Evolutionary conservation across 1,140 invertebrate genomes (phyloP).

Genomic region (Dinoponera quadriceps): DNA sequence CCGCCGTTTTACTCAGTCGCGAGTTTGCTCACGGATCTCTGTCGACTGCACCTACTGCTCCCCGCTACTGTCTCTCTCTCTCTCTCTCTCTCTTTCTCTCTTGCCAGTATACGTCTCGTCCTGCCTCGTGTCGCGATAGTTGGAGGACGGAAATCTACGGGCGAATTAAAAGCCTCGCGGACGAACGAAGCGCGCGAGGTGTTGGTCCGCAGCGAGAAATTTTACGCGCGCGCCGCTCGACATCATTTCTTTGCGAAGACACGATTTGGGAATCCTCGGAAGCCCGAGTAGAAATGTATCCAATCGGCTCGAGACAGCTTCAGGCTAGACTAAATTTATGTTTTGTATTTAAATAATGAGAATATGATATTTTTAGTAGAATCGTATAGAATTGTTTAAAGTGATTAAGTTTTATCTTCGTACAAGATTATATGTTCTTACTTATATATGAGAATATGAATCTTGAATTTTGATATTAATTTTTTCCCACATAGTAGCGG

Average conservation of each 20-base stretch:
- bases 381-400: no score
- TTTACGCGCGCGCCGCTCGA: background rate
- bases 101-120: no score
- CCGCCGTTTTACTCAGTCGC: conserved; percentile 48
- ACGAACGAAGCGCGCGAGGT: background rate
- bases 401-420: no score
- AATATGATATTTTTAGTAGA: no score
- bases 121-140: conserved; percentile 7
- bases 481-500: no score
- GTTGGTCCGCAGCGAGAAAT: background rate
- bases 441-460: no score
- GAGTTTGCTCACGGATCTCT: conserved; percentile 31
- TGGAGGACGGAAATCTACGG: conserved; percentile 3
- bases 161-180: conserved; percentile 5
- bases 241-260: background rate
- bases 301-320: no score
- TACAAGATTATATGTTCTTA: no score
- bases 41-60: background rate
- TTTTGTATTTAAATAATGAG: no score
- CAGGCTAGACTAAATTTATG: no score
- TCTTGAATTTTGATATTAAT: no score
- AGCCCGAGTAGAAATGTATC: no score
- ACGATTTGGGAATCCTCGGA: background rate
- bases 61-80: background rate
- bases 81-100: conserved; percentile 24